These are phyloP conservation scores for Gadopsis bispinosus DNA, from an alignment of 2,797 vertebrate genomes.

Conservation along the genomic window DNA sequence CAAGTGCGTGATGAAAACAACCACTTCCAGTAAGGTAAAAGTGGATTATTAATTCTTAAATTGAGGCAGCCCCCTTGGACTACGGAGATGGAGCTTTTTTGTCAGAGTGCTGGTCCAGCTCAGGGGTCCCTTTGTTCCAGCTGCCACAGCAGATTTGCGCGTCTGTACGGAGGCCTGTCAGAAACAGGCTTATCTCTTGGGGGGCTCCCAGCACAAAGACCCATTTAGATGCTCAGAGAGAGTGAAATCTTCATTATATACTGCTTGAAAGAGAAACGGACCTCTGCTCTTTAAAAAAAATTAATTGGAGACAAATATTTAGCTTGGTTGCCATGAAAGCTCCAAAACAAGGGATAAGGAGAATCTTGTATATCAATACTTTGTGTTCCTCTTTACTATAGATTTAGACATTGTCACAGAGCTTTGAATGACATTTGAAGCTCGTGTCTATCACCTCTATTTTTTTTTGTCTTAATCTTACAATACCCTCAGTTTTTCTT, in stretches of 20 bases:
- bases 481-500: not conserved
- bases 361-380: slow-evolving; percentile 18
- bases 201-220: slow-evolving; percentile 81
- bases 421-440: not conserved
- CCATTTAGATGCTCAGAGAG: slow-evolving; percentile 77
- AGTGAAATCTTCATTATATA: slow-evolving; percentile 85
- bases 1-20: slow-evolving; percentile 31
- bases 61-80: slow-evolving; percentile 54
- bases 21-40: slow-evolving; percentile 31
- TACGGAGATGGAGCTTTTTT: slow-evolving; percentile 63
- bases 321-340: slow-evolving; percentile 32
- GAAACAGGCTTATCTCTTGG: slow-evolving; percentile 84
- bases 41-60: slow-evolving; percentile 65
- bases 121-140: slow-evolving; percentile 80
- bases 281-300: slow-evolving; percentile 65
- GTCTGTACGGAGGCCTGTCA: slow-evolving; percentile 82
- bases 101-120: slow-evolving; percentile 65
- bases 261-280: slow-evolving; percentile 71
- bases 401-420: slow-evolving; percentile 11
- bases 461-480: slow-evolving; percentile 14
- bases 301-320: slow-evolving; percentile 68
- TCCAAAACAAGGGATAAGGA: slow-evolving; percentile 43
- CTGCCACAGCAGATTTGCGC: slow-evolving; percentile 84
- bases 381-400: not conserved
- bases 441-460: not conserved